Conservation (phyloP, 2,797 vertebrate genomes). For the Enteromius fasciolatus region DNA sequence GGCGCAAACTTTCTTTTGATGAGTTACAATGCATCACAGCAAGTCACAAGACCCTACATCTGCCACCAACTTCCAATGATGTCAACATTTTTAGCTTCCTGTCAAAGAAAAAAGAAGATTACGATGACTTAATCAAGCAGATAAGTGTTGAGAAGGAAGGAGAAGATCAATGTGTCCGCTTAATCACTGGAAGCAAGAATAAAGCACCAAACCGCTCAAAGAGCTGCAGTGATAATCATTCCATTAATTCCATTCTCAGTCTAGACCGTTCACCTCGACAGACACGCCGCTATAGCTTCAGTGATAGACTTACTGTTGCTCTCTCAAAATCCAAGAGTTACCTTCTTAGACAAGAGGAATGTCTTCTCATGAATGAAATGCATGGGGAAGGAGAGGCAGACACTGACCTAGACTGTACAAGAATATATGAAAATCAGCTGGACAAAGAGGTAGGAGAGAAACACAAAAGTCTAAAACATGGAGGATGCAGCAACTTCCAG, state of each 20-base stretch:
- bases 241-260: constrained; percentile 77
- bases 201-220: constrained; percentile 70
- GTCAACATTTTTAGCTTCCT: constrained; percentile 95
- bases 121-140: constrained; percentile 96
- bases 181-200: constrained; percentile 26
- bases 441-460: constrained; percentile 90
- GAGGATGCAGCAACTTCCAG: constrained; percentile 56
- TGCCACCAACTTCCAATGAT: constrained; percentile 82
- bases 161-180: not conserved
- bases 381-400: constrained; percentile 75
- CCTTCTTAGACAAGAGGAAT: constrained; percentile 84
- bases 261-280: constrained; percentile 80
- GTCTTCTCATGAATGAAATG: constrained; percentile 79
- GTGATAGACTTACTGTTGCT: constrained; percentile 85
- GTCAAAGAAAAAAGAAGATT: constrained; percentile 93
- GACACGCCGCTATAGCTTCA: constrained; percentile 81
- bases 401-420: constrained; percentile 56
- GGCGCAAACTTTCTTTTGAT: constrained; percentile 90
- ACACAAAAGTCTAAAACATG: constrained; percentile 36
- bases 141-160: constrained; percentile 85
- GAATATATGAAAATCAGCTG: constrained; percentile 85
- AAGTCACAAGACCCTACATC: constrained; percentile 75
- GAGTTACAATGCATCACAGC: constrained; percentile 84
- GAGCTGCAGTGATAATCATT: constrained; percentile 72
- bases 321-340: constrained; percentile 88